phyloP scores from a whole-genome alignment of 2,888 invertebrate genomes.

The Drosophila algonquin region DNA sequence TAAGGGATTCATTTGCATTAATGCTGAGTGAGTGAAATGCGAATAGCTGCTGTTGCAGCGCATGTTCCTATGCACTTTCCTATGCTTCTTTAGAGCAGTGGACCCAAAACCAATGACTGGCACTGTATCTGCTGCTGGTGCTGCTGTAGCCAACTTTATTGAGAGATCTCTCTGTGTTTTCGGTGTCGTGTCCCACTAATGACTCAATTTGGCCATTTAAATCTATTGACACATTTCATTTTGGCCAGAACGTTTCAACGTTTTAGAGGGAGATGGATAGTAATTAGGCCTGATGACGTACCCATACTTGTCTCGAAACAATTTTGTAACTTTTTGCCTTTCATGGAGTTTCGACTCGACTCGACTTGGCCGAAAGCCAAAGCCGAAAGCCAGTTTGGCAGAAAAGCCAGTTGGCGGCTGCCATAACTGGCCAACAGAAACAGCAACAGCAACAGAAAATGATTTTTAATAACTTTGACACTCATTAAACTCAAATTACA shows the following conservation, averaged over 20 bases:
- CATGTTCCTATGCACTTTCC: no score
- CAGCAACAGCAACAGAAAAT: constrained; percentile 54
- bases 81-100: no score
- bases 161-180: constrained; percentile 49
- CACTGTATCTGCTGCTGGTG: constrained; percentile 39
- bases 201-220: constrained; percentile 55
- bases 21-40: no score
- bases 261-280: constrained; percentile 20
- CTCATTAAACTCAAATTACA: constrained; percentile 79
- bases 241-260: constrained; percentile 25
- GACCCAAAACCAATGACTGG: neutral
- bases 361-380: constrained; percentile 26
- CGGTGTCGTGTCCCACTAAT: constrained; percentile 45
- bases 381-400: neutral
- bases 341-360: constrained; percentile 36
- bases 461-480: constrained; percentile 80
- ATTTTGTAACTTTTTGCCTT: constrained; percentile 55
- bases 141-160: constrained; percentile 61
- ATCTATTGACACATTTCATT: constrained; percentile 40
- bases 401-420: constrained; percentile 29
- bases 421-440: constrained; percentile 52
- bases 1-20: no score
- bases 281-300: constrained; percentile 70
- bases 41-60: no score
- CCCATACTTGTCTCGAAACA: constrained; percentile 70